A percentile compares a stretch with the other conserved stretches of the same genome.
phyloP scores from a whole-genome alignment of 1,140 invertebrate species.

The Thalassaphorura encarpata region DNA sequence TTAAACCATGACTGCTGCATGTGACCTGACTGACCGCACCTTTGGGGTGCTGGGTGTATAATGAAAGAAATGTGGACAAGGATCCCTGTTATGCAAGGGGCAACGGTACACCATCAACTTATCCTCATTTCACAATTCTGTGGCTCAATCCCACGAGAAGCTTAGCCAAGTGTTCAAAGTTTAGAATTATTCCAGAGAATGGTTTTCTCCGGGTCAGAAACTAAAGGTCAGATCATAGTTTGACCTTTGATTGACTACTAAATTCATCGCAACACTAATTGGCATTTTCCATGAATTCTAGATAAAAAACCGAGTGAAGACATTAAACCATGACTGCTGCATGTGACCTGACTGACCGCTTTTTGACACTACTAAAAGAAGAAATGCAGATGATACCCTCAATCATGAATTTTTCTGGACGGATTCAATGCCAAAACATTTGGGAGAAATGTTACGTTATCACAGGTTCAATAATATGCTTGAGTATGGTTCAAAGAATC shows the following conservation, averaged over 20 bases:
- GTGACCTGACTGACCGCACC: background rate
- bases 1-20: no score
- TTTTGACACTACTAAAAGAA: background rate
- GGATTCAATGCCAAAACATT: conserved; percentile 38
- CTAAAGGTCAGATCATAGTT: background rate
- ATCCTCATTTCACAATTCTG: background rate
- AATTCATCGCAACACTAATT: no score
- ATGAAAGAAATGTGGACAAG: conserved; percentile 48
- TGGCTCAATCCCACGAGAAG: background rate
- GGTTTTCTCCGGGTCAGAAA: conserved; percentile 33
- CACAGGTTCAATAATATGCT: no score
- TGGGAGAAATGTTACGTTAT: background rate
- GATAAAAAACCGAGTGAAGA: no score
- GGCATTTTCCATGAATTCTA: conserved; percentile 40
- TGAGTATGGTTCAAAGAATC: no score
- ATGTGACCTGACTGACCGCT: background rate
- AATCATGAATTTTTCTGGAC: conserved; percentile 46
- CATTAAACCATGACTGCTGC: no score
- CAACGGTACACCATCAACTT: background rate
- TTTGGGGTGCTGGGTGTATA: conserved; percentile 49
- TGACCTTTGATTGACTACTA: no score
- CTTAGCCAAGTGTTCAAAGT: background rate
- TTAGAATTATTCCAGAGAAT: background rate
- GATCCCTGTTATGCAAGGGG: conserved; percentile 41
- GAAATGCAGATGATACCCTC: background rate